Percentiles rank a stretch among this genome's conserved stretches.
Conservation (phyloP, 2,113 vertebrate genomes). For the Leptocoma aspasia region DNA sequence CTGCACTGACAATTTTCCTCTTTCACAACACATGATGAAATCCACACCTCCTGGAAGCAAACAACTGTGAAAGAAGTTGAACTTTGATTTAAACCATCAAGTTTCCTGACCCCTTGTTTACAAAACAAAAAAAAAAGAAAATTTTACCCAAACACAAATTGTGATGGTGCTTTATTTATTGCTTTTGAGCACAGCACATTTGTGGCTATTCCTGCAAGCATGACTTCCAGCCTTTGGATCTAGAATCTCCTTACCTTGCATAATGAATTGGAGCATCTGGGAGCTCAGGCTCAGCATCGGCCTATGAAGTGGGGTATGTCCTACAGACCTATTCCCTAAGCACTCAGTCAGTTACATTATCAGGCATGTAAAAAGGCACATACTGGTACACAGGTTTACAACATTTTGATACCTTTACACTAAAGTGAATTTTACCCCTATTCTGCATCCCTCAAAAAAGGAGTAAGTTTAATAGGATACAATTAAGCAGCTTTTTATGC, state of each 20-base stretch:
- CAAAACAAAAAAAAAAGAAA: neutral
- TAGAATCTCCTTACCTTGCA: neutral
- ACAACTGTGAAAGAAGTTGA: neutral
- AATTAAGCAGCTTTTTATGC: neutral
- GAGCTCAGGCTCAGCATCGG: neutral
- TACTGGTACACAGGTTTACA: neutral
- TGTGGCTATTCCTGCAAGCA: neutral
- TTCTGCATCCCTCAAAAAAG: neutral
- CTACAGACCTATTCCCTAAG: neutral
- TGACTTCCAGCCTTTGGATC: neutral
- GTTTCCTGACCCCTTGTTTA: neutral
- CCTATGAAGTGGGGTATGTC: accelerated
- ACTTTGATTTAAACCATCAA: neutral
- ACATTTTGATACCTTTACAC: neutral
- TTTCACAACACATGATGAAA: neutral
- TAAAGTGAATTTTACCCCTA: neutral
- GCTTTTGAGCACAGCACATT: neutral
- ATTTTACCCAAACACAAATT: neutral
- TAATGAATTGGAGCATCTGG: neutral
- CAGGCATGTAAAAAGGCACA: neutral
- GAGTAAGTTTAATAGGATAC: neutral
- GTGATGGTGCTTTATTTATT: neutral
- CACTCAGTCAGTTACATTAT: neutral
- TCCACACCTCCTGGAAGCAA: neutral
- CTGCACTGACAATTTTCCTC: neutral